These are phyloP conservation scores for Dryobates pubescens DNA, from an alignment of 2,797 vertebrate species.

Conservation along the genomic window DNA sequence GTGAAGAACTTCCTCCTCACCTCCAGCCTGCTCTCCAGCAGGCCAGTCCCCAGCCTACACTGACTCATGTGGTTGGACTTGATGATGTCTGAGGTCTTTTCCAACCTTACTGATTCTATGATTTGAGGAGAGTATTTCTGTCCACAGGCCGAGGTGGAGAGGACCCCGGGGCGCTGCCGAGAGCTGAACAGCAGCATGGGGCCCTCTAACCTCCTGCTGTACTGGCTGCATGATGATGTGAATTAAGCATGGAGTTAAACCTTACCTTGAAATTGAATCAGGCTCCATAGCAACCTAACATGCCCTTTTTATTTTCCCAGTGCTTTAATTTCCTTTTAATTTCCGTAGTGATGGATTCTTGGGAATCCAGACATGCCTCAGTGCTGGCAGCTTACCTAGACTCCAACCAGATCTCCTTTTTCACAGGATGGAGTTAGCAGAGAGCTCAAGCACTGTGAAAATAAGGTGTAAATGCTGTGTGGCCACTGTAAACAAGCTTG, in stretches of 20 bases:
- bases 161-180: not conserved
- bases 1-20: no score
- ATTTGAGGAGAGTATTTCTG: not conserved
- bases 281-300: slow-evolving; percentile 17
- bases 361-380: slow-evolving; percentile 59
- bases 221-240: not conserved
- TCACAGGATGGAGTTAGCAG: not conserved
- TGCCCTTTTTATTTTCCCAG: slow-evolving; percentile 23
- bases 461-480: not conserved
- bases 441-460: not conserved
- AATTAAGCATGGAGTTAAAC: not conserved
- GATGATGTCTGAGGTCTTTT: no score
- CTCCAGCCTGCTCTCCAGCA: no score
- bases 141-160: not conserved
- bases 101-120: no score
- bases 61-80: no score
- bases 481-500: not conserved
- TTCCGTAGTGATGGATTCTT: slow-evolving; percentile 56
- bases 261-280: not conserved
- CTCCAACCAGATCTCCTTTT: slow-evolving; percentile 8
- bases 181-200: fast-evolving
- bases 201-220: not conserved
- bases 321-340: slow-evolving; percentile 66
- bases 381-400: slow-evolving; percentile 17
- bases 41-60: no score